Evolutionary conservation across 35 echinoderm and acorn worm species (phyloP).

Genomic region (Anneissia japonica): DNA sequence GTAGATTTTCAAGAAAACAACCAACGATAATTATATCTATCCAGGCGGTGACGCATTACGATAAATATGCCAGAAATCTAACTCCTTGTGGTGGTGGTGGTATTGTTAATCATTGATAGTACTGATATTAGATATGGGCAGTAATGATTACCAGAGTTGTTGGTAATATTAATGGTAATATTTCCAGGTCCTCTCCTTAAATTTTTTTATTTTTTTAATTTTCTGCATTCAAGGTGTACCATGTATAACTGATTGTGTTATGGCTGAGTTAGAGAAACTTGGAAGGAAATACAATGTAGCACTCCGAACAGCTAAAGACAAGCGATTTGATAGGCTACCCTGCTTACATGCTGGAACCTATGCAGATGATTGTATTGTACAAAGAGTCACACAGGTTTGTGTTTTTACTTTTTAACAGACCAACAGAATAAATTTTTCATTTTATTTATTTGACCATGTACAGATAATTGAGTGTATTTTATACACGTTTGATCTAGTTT

Average conservation of each 20-base stretch:
- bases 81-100: too few relatives aligned
- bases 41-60: too few relatives aligned
- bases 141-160: too few relatives aligned
- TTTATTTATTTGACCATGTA: too few relatives aligned
- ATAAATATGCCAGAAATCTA: too few relatives aligned
- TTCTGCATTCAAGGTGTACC: constrained; percentile 69
- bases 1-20: constrained; percentile 7
- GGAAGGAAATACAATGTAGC: constrained; percentile 88
- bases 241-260: constrained; percentile 97
- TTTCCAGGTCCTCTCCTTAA: not conserved
- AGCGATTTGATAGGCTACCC: constrained; percentile 80
- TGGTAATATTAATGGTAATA: not conserved
- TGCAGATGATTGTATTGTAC: constrained; percentile 96
- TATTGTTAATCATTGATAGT: too few relatives aligned
- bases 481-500: too few relatives aligned
- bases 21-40: too few relatives aligned
- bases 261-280: constrained; percentile 92
- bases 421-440: too few relatives aligned
- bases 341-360: constrained; percentile 86
- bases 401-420: not conserved
- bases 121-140: too few relatives aligned
- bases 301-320: constrained; percentile 72
- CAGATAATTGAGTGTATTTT: too few relatives aligned
- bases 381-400: constrained; percentile 85
- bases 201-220: not conserved